Percentiles rank a stretch among this genome's conserved stretches.
phyloP scores from a whole-genome alignment of 1,140 invertebrate genomes.

The Steinernema feltiae region DNA sequence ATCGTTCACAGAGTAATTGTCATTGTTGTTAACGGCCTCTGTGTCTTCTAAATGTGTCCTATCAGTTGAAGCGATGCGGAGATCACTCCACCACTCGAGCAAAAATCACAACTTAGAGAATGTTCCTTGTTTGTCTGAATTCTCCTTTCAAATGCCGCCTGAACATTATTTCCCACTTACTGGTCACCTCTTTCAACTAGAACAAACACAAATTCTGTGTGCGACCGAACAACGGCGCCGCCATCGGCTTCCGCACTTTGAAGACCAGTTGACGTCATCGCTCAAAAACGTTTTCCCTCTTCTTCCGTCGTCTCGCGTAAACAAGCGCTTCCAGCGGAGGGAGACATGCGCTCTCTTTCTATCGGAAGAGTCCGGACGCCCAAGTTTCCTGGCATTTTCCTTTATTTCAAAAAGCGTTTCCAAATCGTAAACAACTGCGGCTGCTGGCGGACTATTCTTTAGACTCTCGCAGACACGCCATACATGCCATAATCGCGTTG shows the following conservation, averaged over 20 bases:
- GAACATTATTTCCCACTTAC: no score
- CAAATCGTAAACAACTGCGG: not conserved
- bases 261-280: not conserved
- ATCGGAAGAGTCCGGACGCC: not conserved
- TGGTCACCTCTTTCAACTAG: no score
- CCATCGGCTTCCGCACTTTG: slow-evolving; percentile 2
- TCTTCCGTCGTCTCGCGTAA: not conserved
- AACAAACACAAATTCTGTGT: no score
- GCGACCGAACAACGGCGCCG: not conserved
- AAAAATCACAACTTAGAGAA: no score
- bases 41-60: no score
- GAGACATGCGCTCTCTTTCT: not conserved
- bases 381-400: not conserved
- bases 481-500: not conserved
- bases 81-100: no score
- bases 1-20: no score
- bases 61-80: no score
- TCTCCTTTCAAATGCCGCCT: no score
- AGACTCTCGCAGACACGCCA: not conserved
- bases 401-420: not conserved
- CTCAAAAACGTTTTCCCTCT: slow-evolving; percentile 4
- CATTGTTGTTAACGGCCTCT: no score
- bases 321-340: not conserved
- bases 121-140: no score
- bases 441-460: not conserved